Base-by-base conservation (phyloP, 2,113 vertebrate species). In the Danionella cerebrum region DNA sequence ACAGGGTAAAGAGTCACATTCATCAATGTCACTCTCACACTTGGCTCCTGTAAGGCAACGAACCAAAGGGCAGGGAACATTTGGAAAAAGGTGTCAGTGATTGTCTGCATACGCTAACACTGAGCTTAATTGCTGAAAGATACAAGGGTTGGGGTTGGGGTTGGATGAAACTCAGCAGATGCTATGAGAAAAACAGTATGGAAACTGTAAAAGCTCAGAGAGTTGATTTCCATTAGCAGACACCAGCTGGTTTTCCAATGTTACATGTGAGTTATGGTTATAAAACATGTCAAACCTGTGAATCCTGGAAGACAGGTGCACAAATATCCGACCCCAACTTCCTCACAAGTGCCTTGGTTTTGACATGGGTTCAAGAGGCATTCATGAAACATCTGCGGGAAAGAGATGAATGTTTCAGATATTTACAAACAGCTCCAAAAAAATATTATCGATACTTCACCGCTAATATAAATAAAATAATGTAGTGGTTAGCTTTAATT, bases 351-450 rank as follows among this genome's bases (percentile, higher is more conserved):
- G 2, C 95, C 96, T 48, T 90, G 88, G 53, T 94, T 96, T 78
- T 90, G 92, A 78, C 96, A 98, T 0, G 95, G 96, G 69, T 94
- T 93, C 78, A 96, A 78, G 79, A 98, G 95, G 73, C 96, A 98
- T 76, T 98, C 95, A 1, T 98, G 94, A 79, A 98, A 98, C 79
- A 94, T 91, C 95, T 98, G 63, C 4, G 5, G n/a, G 1, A 35
- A 48, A 54, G 27, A 25, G 6, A 29, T 33, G 24, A 47, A 36
- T 2, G 21, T 12, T 18, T 45, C 12, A 41, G 39, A 19, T 13
- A 27, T 51, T 41, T n/a, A 19, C 31, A 11, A 21, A 6, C 59
- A 47, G 14, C 41, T 42, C 27, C 25, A 62, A 45, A 62, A 19
- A 14, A 27, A 5, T 22, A 10, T 16, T 44, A 3, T 18, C 25